Conservation (phyloP, 2,888 invertebrate species). For the Cheilosia pagana region DNA sequence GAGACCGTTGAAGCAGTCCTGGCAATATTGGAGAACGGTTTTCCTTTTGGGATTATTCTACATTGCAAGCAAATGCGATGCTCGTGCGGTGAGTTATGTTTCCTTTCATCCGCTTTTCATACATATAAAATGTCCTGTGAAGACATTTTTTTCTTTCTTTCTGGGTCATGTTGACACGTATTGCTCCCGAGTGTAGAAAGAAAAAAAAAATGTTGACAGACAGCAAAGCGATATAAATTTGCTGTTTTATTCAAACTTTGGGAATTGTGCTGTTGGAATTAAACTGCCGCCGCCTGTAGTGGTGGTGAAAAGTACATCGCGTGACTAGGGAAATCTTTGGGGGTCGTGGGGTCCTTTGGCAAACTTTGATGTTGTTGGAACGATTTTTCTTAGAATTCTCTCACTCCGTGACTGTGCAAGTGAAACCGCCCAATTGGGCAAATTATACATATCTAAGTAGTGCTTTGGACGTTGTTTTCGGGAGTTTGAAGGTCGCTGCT, state of each 20-base stretch:
- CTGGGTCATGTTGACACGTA: conserved; percentile 29
- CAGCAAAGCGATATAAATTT: conserved; percentile 38
- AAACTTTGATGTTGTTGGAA: conserved; percentile 35
- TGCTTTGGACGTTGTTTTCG: background rate
- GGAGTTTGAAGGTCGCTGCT: conserved; percentile 5
- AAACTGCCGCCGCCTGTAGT: conserved; percentile 5
- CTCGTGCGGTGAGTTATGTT: conserved; percentile 69
- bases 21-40: conserved; percentile 67
- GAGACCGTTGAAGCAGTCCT: conserved; percentile 60
- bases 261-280: conserved; percentile 26
- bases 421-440: background rate
- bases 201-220: conserved; percentile 7
- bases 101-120: background rate
- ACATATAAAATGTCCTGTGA: background rate
- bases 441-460: conserved; percentile 25
- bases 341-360: background rate
- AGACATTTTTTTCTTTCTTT: background rate
- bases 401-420: background rate
- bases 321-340: conserved; percentile 41
- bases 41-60: conserved; percentile 73
- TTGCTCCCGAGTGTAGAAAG: conserved; percentile 2
- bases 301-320: conserved; percentile 39
- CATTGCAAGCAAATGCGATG: conserved; percentile 69
- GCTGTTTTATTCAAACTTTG: conserved; percentile 12
- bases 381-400: conserved; percentile 19